Base-by-base conservation (phyloP, 2,797 vertebrate species). In the Peromyscus melanophrys region DNA sequence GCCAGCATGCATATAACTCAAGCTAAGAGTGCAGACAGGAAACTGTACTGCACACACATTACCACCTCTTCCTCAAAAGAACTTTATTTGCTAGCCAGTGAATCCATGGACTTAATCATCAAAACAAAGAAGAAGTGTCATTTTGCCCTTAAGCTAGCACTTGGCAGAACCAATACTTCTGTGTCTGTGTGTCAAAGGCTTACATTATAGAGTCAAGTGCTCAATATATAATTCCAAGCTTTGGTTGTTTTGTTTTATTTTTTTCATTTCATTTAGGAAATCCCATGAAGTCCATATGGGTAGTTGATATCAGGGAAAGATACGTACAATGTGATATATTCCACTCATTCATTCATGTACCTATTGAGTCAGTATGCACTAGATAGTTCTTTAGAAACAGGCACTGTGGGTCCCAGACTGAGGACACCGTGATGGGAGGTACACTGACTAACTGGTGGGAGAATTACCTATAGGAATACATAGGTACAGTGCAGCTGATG, bases 141-240 rank as follows among this genome's bases (percentile, higher is more conserved):
- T 94, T 96, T 96, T 95, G 92, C 87, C 69, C 82, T 88, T 94
- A 89, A 95, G 92, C 92, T 96, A 96, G 95, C 34, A 86, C 96
- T 98, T 95, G 75, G 94, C 92, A 98, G 96, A 95, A 97, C 73
- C 61, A 89, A 67, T 97, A 93, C 76, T 76, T 96, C 89, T 46
- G 63, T 90, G 84, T 92, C 82, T 91, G 19, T 95, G 89, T 92
- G 81, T 82, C 92, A 91, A 85, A 95, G 87, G 95, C 92, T 97
- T 95, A 94, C 75, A 97, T 63, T 94, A 96, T 89, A 97, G 92
- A 97, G 94, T 94, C 95, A 94, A 97, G 93, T 93, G 94, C 97
- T 98, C 97, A 97, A 97, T 83, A 97, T 97, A 96, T 97, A 98
- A 98, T 98, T 98, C 94, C 97, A 96, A 19, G 97, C 97, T 97